Conservation (phyloP, 2,888 invertebrate genomes). For the Caenorhabditis virilis region DNA sequence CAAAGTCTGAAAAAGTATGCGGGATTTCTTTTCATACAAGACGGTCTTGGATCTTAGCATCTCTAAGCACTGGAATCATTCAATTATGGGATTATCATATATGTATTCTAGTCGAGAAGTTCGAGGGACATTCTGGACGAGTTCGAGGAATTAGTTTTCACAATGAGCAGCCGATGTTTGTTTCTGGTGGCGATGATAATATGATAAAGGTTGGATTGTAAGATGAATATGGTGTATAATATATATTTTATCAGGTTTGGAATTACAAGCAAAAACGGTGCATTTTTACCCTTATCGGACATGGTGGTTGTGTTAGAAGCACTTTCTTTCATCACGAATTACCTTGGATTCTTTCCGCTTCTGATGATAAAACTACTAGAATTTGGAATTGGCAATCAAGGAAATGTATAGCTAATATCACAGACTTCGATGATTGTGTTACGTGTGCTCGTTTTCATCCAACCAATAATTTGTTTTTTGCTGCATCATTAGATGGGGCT, state of each 20-base stretch:
- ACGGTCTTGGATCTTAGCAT: slow-evolving; percentile 91
- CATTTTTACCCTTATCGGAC: slow-evolving; percentile 92
- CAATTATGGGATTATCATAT: slow-evolving; percentile 99
- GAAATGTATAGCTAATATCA: slow-evolving; percentile 77
- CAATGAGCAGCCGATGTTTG: slow-evolving; percentile 94
- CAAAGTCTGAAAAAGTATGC: slow-evolving; percentile 96
- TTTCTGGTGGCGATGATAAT: slow-evolving; percentile 98
- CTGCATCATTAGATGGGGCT: slow-evolving; percentile 95
- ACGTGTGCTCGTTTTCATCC: slow-evolving; percentile 99
- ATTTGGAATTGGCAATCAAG: slow-evolving; percentile 99
- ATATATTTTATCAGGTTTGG: slow-evolving; percentile 84
- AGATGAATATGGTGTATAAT: slow-evolving; percentile 90
- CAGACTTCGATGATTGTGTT: slow-evolving; percentile 97
- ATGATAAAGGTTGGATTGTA: slow-evolving; percentile 83
- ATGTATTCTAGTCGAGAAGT: slow-evolving; percentile 97
- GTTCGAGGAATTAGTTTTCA: slow-evolving; percentile 98
- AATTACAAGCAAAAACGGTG: slow-evolving; percentile 96
- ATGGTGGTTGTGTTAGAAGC: slow-evolving; percentile 96
- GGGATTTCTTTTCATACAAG: slow-evolving; percentile 95
- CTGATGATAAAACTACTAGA: slow-evolving; percentile 97
- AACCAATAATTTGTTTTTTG: slow-evolving; percentile 91
- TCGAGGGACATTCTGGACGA: slow-evolving; percentile 98
- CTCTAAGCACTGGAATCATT: slow-evolving; percentile 94
- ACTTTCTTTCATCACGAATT: slow-evolving; percentile 89
- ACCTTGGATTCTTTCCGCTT: slow-evolving; percentile 97